Base-by-base conservation (phyloP, 2,113 vertebrate genomes). In the Cairina moschata region DNA sequence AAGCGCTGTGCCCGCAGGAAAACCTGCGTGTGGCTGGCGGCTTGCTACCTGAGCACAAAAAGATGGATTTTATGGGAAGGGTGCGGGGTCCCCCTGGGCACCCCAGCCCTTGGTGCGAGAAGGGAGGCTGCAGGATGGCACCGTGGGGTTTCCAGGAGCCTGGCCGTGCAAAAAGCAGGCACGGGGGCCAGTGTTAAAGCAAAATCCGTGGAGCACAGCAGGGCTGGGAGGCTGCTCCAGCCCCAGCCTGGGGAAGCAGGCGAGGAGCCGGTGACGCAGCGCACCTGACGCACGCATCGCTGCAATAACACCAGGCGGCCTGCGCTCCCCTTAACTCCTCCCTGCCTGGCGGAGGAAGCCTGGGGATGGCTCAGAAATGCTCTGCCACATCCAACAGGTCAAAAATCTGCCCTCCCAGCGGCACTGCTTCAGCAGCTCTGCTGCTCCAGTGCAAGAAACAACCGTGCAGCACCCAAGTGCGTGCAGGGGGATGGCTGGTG, bases 241-340 rank as follows among this genome's bases (percentile, higher is more conserved):
- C 66, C 66, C 29, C 62, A 80, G 87, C 56, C 82, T 58, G 90
- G 96, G 93, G 95, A 93, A 14, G 78, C 13, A 0, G 91, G 95
- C 93, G 75, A 85, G 88, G 59, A 88, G 92, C 74, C 0, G 13
- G 74, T 96, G 95, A 95, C 25, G 75, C 42, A 83, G 11, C 92
- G 88, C 76, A 91, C 95, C 94, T 96, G 90, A 95, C 50, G 31
- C 71, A 85, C 67, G 5, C 48, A 79, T 78, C 81, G 25, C 67
- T 87, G 90, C 90, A 68, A 66, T 73, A 73, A 44, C 29, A 28
- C 76, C 81, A 48, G 1, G 11, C 73, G 4, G 81, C 77, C 54
- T 65, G 66, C 38, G 23, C 62, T 94, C 84, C 71, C 81, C 91
- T 95, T 95, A 93, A 95, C 81, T 84, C 93, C 82, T 95, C 67